Conservation (phyloP, 2,113 vertebrate species). For the Rynchops niger region DNA sequence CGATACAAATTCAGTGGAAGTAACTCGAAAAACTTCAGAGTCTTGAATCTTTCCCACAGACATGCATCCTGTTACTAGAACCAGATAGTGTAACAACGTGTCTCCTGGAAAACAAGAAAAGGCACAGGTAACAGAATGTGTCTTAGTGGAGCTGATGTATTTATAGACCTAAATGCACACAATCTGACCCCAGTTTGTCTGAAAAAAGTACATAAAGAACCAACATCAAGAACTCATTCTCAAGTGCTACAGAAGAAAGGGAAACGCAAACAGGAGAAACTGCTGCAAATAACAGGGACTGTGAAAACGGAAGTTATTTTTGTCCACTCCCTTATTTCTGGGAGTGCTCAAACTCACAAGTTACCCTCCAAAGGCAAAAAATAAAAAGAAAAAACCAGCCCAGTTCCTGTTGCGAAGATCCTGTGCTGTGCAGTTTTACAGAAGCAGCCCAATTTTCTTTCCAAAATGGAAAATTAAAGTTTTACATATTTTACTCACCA, state of each 20-base stretch:
- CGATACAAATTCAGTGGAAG: slow-evolving; percentile 93
- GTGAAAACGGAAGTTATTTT: slow-evolving; percentile 18
- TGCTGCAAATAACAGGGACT: not conserved
- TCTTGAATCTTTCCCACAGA: slow-evolving; percentile 98
- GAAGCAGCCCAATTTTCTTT: not conserved
- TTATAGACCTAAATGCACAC: not conserved
- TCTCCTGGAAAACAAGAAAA: slow-evolving; percentile 79
- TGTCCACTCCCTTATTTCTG: not conserved
- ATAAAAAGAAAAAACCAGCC: not conserved
- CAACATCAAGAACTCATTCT: not conserved
- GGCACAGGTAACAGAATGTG: not conserved
- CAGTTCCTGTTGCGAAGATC: not conserved
- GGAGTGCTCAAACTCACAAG: not conserved
- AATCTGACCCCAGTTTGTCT: not conserved
- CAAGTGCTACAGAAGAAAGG: not conserved
- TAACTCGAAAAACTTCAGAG: slow-evolving; percentile 96
- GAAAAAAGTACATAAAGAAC: not conserved
- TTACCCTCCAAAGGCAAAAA: not conserved
- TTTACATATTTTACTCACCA: slow-evolving; percentile 78
- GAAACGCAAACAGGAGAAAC: not conserved
- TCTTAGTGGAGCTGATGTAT: not conserved
- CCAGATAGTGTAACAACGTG: slow-evolving; percentile 91
- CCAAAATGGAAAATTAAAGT: not conserved
- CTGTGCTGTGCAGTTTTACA: not conserved
- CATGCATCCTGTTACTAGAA: slow-evolving; percentile 95